These are phyloP conservation scores for Caenorhabditis afra DNA, from an alignment of 2,888 invertebrate species.

Conservation along the genomic window DNA sequence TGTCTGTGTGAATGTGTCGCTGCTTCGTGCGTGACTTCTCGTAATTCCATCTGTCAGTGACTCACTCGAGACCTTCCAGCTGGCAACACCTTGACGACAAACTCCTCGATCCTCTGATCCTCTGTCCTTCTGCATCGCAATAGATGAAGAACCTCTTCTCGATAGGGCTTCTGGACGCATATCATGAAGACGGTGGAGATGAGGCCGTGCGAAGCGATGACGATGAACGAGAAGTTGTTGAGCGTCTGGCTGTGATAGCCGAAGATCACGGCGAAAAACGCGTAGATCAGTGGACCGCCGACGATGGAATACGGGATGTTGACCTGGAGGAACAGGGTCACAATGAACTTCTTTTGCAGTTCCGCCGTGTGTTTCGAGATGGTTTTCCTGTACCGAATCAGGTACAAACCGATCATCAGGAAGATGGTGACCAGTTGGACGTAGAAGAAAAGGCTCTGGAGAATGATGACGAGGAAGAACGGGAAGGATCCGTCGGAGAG, in stretches of 20 bases:
- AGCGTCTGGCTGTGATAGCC: conserved; percentile 9
- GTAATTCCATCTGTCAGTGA: no score
- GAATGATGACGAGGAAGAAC: neutral
- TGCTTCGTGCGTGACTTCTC: no score
- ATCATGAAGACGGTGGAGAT: conserved; percentile 16
- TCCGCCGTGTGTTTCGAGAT: conserved; percentile 1
- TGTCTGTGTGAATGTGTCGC: no score
- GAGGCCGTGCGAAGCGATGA: conserved; percentile 11
- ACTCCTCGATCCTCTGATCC: no score
- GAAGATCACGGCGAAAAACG: no score
- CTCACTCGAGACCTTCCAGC: no score
- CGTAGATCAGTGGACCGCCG: neutral
- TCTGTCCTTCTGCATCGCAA: no score
- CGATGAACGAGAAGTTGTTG: conserved; percentile 11
- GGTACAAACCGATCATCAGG: no score
- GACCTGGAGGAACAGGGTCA: neutral
- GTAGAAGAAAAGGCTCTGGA: no score
- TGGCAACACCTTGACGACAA: no score
- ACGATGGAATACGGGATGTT: neutral
- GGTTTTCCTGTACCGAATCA: neutral
- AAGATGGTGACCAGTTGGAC: neutral
- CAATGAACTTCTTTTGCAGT: conserved; percentile 9
- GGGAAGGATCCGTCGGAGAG: neutral
- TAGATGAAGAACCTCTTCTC: neutral
- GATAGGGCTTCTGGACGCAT: conserved; percentile 13